Percentiles rank a stretch among this genome's conserved stretches.
These are phyloP conservation scores for Rhagoletis pomonella DNA, from an alignment of 1,140 invertebrate genomes.

Conservation along the genomic window DNA sequence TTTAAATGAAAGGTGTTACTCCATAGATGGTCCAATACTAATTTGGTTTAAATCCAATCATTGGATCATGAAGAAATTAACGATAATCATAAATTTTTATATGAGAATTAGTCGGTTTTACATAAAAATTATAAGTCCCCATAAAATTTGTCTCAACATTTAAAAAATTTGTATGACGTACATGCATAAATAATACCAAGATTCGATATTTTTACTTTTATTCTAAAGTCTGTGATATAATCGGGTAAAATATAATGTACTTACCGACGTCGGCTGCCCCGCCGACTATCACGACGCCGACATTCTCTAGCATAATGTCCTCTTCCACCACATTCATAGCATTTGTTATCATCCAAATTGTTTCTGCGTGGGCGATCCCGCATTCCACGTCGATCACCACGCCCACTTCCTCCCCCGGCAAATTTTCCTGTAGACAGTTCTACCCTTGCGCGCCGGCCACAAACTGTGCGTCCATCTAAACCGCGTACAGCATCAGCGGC, in stretches of 20 bases:
- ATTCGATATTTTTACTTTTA: too few relatives aligned
- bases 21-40: too few relatives aligned
- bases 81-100: too few relatives aligned
- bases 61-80: too few relatives aligned
- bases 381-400: conserved; percentile 75
- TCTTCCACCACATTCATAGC: conserved; percentile 61
- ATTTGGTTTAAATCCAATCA: too few relatives aligned
- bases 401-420: conserved; percentile 78
- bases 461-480: conserved; percentile 86
- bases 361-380: conserved; percentile 77
- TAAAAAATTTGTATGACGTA: too few relatives aligned
- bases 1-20: too few relatives aligned
- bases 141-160: too few relatives aligned
- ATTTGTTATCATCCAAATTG: conserved; percentile 63
- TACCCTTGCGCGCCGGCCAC: conserved; percentile 91
- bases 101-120: too few relatives aligned
- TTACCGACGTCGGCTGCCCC: conserved; percentile 55
- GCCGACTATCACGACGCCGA: conserved; percentile 55
- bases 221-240: not conserved
- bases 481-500: conserved; percentile 92
- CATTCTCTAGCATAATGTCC: conserved; percentile 58
- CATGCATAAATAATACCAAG: too few relatives aligned
- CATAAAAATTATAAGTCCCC: too few relatives aligned
- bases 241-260: not conserved
- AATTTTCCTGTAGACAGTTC: conserved; percentile 93